Evolutionary conservation across 2,888 invertebrate species (phyloP).

Genomic region (Sinodicranocentrus sp.): DNA sequence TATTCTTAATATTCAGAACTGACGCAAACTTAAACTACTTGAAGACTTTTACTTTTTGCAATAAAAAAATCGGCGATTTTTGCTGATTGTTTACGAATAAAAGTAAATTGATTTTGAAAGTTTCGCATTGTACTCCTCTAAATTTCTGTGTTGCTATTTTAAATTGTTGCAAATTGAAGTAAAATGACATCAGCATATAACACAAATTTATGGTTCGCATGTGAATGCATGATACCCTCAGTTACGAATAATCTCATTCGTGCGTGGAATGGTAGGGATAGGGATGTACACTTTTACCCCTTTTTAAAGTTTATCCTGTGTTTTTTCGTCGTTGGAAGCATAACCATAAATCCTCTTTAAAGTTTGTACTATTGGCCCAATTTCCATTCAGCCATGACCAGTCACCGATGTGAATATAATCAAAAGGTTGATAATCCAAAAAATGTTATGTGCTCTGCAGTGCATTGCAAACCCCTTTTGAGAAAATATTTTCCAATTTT

Average conservation of each 20-base stretch:
- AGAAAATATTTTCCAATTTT: too few relatives aligned
- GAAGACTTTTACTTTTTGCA: too few relatives aligned
- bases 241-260: background rate
- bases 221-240: too few relatives aligned
- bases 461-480: conserved; percentile 6
- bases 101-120: conserved; percentile 26
- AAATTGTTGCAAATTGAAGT: conserved; percentile 25
- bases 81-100: too few relatives aligned
- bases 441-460: conserved; percentile 25
- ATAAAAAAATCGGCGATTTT: too few relatives aligned
- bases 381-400: conserved; percentile 57
- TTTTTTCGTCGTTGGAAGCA: background rate
- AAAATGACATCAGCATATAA: conserved; percentile 43
- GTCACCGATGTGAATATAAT: conserved; percentile 30
- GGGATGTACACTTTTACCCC: too few relatives aligned
- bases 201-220: too few relatives aligned
- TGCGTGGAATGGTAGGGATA: too few relatives aligned
- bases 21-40: too few relatives aligned
- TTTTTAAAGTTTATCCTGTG: too few relatives aligned
- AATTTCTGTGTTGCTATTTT: background rate
- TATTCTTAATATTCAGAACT: too few relatives aligned
- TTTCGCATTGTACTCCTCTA: background rate
- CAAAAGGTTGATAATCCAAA: conserved; percentile 12
- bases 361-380: conserved; percentile 46
- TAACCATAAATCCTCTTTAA: conserved; percentile 45